Evolutionary conservation across 1,140 invertebrate genomes (phyloP), one percentile per base, ranked within the genome.

Genomic region (Tetramorium parvispinum): DNA sequence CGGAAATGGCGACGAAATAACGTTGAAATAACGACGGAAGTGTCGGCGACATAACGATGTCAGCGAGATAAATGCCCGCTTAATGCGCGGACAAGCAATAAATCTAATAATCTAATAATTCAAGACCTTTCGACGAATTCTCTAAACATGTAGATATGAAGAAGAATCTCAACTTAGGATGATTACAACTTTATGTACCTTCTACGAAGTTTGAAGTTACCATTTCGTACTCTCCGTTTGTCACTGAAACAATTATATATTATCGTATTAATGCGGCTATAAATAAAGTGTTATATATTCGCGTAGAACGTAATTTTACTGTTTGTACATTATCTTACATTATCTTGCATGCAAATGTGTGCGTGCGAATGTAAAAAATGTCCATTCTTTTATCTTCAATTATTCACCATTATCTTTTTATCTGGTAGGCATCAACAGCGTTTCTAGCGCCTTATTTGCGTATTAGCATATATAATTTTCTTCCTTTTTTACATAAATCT

Each of bases 21-120:
- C 90, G 88, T 87, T 86, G 82, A 90, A 92, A 92, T 93, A 92
- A 91, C 87, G 90, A 93, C 87, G 85, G 89, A 85, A 92, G 87
- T 83, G 86, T 91, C 83, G 85, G 77, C 71, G 53, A 10, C 32
- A 32, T 32, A 32, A 32, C 53, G 40, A 77, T 75, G 76, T 76
- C 65, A 13, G 53, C 57, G 68, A 79, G 66, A 91, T 89, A 89
- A 91, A 91, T 91, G 83, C 86, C 49, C 79, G 83, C 49, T 90
- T 89, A 82, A 82, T 85, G 66, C 57, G 16, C 32, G 57, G 59
- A 78, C 24, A 51, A 51, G 76, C 21, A 49, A 46, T 65, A 27
- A 57, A 66, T 79, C 43, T 51, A 49, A 49, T 43, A 78, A 53
- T 43, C 43, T 49, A 78, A 51, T 51, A 51, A 77, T 46, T 49